phyloP scores from a whole-genome alignment of 2,113 vertebrate species.

The Gulo gulo region DNA sequence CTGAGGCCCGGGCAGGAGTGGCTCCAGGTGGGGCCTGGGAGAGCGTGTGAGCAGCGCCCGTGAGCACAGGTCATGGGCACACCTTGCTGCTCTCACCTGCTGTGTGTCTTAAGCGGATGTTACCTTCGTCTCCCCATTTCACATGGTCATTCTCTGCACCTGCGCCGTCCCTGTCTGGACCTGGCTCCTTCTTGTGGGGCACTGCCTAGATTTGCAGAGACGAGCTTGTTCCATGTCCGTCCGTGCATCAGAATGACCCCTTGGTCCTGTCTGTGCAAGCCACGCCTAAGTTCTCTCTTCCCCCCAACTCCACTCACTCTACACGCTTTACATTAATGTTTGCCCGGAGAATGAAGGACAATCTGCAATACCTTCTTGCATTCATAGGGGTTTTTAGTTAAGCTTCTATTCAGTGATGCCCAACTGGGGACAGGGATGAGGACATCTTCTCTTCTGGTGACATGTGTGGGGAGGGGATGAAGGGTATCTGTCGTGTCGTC shows the following conservation, averaged over 20 bases:
- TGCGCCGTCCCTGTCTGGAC: no score
- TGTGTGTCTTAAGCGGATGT: background rate
- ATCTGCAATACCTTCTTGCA: accelerated
- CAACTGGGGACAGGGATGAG: background rate
- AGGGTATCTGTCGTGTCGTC: background rate
- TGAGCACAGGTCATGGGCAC: no score
- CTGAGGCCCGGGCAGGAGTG: background rate
- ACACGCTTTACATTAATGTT: background rate
- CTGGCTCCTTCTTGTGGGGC: background rate
- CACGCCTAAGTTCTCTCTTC: background rate
- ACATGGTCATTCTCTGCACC: background rate
- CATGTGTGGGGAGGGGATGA: background rate
- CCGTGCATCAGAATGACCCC: background rate
- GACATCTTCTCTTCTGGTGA: background rate
- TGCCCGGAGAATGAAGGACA: background rate
- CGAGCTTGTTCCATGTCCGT: background rate
- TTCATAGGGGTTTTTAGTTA: no score
- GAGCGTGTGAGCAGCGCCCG: background rate
- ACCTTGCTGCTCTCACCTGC: background rate
- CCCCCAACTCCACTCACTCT: background rate
- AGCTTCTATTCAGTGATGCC: background rate
- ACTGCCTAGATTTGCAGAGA: background rate
- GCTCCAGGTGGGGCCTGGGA: background rate
- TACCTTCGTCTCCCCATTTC: background rate
- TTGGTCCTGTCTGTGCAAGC: background rate